Conservation (phyloP, 2,797 vertebrate species). For the Enteromius radiatus region DNA sequence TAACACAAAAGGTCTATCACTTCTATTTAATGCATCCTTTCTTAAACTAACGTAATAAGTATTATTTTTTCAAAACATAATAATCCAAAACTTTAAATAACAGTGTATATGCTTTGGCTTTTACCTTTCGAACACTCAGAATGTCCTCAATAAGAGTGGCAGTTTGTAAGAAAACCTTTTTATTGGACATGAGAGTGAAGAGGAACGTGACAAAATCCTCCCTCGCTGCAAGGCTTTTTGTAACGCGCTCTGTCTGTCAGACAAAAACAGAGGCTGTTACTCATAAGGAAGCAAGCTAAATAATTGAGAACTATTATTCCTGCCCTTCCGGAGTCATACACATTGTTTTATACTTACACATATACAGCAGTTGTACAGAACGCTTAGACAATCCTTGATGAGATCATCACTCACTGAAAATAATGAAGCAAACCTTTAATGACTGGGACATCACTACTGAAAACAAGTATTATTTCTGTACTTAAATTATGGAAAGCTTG, state of each 20-base stretch:
- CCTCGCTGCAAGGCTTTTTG: constrained; percentile 90
- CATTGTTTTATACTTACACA: constrained; percentile 86
- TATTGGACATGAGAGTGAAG: constrained; percentile 98
- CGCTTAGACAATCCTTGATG: constrained; percentile 97
- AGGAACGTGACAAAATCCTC: constrained; percentile 97
- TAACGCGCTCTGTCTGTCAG: constrained; percentile 90
- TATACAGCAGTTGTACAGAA: constrained; percentile 98
- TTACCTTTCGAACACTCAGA: constrained; percentile 95
- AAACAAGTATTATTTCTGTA: neutral
- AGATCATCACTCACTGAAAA: constrained; percentile 93
- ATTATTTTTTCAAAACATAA: neutral
- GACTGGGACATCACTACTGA: neutral
- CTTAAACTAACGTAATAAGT: neutral
- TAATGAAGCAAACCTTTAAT: constrained; percentile 43
- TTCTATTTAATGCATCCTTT: neutral
- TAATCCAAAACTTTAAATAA: neutral
- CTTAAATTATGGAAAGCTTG: neutral
- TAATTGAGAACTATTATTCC: neutral
- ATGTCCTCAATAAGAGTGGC: constrained; percentile 98
- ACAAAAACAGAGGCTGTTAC: constrained; percentile 46
- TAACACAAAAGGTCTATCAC: neutral
- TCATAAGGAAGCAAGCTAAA: neutral
- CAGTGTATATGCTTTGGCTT: neutral
- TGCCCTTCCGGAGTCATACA: neutral
- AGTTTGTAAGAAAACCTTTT: constrained; percentile 97